Percentiles rank a stretch among this genome's conserved stretches.
phyloP scores from a whole-genome alignment of 2,113 vertebrate species.

The Pseudonaja textilis region DNA sequence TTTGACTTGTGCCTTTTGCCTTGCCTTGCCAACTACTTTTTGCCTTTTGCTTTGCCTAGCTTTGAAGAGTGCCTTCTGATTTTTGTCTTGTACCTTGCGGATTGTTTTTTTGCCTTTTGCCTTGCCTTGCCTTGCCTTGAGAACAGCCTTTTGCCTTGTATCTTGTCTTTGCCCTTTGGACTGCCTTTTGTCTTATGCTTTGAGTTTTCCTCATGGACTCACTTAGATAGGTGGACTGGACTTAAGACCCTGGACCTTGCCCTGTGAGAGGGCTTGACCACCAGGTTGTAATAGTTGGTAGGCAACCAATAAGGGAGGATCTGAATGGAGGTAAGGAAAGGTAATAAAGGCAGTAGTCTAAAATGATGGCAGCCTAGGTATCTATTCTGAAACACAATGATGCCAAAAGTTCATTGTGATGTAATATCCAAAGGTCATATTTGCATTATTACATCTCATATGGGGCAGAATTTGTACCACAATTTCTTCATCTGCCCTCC shows the following conservation, averaged over 20 bases:
- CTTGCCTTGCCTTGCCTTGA: not conserved
- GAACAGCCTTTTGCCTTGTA: not conserved
- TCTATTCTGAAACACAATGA: not conserved
- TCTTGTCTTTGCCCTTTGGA: not conserved
- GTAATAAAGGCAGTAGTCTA: not conserved
- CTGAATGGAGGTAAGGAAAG: not conserved
- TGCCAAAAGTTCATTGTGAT: not conserved
- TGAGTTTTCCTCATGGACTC: not conserved
- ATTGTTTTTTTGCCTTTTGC: not conserved
- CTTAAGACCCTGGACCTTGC: not conserved
- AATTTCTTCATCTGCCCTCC: not conserved
- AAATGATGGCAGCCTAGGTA: not conserved
- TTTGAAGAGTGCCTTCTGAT: not conserved
- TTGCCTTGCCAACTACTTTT: too few species aligned
- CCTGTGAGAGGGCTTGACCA: not conserved
- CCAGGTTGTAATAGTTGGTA: not conserved
- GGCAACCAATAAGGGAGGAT: not conserved
- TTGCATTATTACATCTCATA: not conserved
- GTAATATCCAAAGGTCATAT: not conserved
- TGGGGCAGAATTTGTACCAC: not conserved
- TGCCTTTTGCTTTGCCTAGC: too few species aligned
- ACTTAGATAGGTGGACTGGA: not conserved
- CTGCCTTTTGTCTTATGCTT: not conserved
- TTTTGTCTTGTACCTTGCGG: not conserved
- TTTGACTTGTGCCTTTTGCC: not conserved